phyloP scores from a whole-genome alignment of 2,888 invertebrate genomes.

The Cephus pygmeus region DNA sequence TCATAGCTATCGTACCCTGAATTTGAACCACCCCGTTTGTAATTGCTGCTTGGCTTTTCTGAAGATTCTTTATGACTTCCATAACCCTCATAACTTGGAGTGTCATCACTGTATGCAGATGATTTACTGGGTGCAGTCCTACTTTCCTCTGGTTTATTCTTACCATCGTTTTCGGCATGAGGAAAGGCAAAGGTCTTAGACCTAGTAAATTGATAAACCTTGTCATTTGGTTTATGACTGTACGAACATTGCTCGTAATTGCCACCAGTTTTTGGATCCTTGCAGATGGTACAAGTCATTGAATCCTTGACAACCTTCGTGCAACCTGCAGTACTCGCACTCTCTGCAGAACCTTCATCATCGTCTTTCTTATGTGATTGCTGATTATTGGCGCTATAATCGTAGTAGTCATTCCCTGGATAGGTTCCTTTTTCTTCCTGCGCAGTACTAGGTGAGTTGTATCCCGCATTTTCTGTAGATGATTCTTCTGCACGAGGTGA shows the following conservation, averaged over 20 bases:
- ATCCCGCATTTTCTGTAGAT: not conserved
- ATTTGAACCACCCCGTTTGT: constrained; percentile 11
- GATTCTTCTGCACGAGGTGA: not conserved
- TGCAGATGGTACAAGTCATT: constrained; percentile 70
- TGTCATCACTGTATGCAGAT: not conserved
- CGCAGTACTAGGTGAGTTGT: not conserved
- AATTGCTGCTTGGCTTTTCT: not conserved
- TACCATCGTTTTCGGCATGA: constrained; percentile 5
- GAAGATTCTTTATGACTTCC: constrained; percentile 1
- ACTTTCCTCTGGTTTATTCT: not conserved
- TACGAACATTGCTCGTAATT: constrained; percentile 72
- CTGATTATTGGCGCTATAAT: not conserved
- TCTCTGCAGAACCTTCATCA: constrained; percentile 11
- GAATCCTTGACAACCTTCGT: constrained; percentile 55
- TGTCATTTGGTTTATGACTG: constrained; percentile 66
- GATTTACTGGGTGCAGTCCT: not conserved
- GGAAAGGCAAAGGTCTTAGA: constrained; percentile 54
- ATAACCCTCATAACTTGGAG: constrained; percentile 6
- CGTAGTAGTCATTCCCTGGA: not conserved
- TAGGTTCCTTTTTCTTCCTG: not conserved
- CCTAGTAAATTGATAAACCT: constrained; percentile 53
- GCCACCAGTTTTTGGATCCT: constrained; percentile 68
- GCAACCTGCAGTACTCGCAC: constrained; percentile 30
- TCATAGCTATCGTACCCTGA: constrained; percentile 5
- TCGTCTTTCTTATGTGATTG: constrained; percentile 4